Evolutionary conservation across 2,797 vertebrate genomes (phyloP).

Genomic region (Pelochelys cantorii): DNA sequence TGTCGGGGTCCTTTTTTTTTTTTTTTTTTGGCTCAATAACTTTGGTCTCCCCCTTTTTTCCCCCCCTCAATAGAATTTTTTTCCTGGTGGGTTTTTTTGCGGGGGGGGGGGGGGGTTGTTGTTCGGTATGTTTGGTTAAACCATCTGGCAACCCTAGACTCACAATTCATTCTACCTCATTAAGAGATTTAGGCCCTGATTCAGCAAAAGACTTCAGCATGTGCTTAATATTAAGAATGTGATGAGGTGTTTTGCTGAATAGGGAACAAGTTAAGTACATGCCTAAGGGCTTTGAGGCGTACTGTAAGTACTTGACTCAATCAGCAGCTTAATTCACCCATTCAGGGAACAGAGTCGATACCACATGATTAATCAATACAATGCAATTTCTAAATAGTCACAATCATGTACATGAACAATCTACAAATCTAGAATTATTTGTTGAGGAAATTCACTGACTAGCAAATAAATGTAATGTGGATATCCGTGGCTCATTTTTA

Average conservation of each 20-base stretch:
- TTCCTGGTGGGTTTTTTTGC: too few relatives aligned
- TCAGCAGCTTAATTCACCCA: background rate
- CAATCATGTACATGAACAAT: background rate
- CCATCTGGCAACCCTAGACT: background rate
- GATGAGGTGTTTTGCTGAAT: slow-evolving; percentile 43
- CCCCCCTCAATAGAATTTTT: too few relatives aligned
- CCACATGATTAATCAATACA: background rate
- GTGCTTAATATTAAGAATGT: slow-evolving; percentile 44
- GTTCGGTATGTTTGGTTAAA: too few relatives aligned
- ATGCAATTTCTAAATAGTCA: background rate
- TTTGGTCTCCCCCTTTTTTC: too few relatives aligned
- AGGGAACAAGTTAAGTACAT: background rate
- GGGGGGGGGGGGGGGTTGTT: too few relatives aligned
- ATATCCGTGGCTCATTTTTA: too few relatives aligned
- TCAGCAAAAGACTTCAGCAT: slow-evolving; percentile 15
- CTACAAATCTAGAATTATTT: background rate
- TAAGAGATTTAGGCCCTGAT: slow-evolving; percentile 37
- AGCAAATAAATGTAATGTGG: background rate
- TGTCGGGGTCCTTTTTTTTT: too few relatives aligned
- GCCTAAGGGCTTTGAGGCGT: background rate
- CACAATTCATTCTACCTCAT: slow-evolving; percentile 38
- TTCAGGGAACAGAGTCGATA: background rate
- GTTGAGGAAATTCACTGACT: background rate
- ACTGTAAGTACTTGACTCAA: background rate
- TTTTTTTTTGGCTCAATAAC: too few relatives aligned